Base-by-base conservation (phyloP, 2,888 invertebrate genomes). In the Drosophila cognata region DNA sequence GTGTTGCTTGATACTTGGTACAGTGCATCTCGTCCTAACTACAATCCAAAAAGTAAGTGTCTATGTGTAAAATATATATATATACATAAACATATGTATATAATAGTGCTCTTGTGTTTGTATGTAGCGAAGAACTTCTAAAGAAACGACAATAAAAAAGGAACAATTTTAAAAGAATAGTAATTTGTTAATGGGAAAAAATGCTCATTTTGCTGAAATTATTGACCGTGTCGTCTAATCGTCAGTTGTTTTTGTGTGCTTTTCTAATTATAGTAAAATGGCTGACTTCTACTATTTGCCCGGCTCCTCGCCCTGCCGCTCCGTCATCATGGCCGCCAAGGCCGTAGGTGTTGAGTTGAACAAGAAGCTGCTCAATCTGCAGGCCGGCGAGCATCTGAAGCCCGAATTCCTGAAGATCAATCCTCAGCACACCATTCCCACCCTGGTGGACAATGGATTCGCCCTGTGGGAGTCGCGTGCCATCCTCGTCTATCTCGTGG, bases 401-500 rank as follows among this genome's bases (percentile, higher is more conserved):
- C 96, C 96, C 0, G 96, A 96, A 88, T 96, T 94, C 87, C 0
- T 96, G 50, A 96, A 96, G 94, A 93, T 97, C 51, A 97, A 97
- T 92, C 97, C 97, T 0, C 97, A 97, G 93, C 97, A 97, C 92
- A 95, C 96, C 43, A 95, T 98, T 72, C 98, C 98, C 11, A 97
- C 97, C 0, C 92, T 98, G 65, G 95, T 96, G 74, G 98, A 98
- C 93, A 95, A 96, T 88, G 97, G 97, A 0, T 96, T 97, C 90
- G 93, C 95, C 11, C 92, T 98, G 71, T 96, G 96, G 95, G 98
- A 98, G 94, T 97, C 97, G 57, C 96, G 97, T 52, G 96, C 97
- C 76, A 97, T 98, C 91, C 95, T 96, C 92, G 94, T 95, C 1
- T 98, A 98, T 93, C 94, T 98, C 91, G 96, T 94, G 38, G 96